These are phyloP conservation scores for Drymonia ruficornis DNA, from an alignment of 2,888 invertebrate species.

Conservation along the genomic window DNA sequence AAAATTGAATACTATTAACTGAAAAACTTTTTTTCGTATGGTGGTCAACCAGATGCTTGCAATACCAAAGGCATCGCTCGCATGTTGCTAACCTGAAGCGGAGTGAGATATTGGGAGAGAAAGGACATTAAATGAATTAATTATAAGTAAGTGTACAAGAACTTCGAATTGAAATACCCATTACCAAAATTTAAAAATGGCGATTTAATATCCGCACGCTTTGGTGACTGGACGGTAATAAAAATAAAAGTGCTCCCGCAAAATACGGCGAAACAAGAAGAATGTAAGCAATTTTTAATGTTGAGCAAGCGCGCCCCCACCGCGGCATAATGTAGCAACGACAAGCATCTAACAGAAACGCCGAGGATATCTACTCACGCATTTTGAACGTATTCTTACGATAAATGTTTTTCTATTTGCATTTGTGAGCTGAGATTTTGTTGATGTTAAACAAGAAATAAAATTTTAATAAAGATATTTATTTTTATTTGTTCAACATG, in stretches of 20 bases:
- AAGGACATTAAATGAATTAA: too few relatives aligned
- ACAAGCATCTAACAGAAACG: constrained; percentile 57
- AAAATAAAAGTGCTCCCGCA: constrained; percentile 65
- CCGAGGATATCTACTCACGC: constrained; percentile 27
- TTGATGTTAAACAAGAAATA: not conserved
- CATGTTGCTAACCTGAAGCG: too few relatives aligned
- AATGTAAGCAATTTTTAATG: constrained; percentile 84
- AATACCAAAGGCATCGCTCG: too few relatives aligned
- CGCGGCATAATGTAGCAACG: constrained; percentile 65
- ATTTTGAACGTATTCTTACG: constrained; percentile 21
- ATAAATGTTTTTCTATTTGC: constrained; percentile 7
- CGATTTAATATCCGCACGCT: constrained; percentile 64
- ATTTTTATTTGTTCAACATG: too few relatives aligned
- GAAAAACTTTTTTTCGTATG: too few relatives aligned
- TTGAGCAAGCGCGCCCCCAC: constrained; percentile 61
- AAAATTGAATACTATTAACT: too few relatives aligned
- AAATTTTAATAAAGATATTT: too few relatives aligned
- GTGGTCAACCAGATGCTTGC: too few relatives aligned
- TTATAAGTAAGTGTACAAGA: not conserved
- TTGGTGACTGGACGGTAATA: constrained; percentile 57
- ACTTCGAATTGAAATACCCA: constrained; percentile 37
- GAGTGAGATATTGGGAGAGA: too few relatives aligned
- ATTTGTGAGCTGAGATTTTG: not conserved
- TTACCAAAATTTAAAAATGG: constrained; percentile 51
- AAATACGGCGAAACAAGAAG: constrained; percentile 73